These are phyloP conservation scores for Labrus mixtus DNA, from an alignment of 2,113 vertebrate genomes.

Conservation along the genomic window DNA sequence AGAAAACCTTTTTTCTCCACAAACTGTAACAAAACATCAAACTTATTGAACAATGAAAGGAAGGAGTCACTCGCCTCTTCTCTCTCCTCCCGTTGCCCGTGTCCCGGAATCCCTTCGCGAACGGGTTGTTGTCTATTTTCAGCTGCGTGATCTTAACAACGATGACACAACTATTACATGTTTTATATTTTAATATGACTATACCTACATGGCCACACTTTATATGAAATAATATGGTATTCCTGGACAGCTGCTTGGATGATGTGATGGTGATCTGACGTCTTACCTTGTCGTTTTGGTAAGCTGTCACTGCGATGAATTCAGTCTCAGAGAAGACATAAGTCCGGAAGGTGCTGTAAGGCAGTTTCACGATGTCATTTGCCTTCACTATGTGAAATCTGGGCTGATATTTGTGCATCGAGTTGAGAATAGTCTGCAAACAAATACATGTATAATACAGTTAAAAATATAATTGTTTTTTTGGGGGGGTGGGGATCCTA, in stretches of 20 bases:
- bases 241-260: neutral
- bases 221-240: no score
- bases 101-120: conserved; percentile 96
- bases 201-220: no score
- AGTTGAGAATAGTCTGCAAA: conserved; percentile 94
- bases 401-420: conserved; percentile 98
- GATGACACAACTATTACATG: neutral
- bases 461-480: no score
- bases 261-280: neutral
- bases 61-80: conserved; percentile 86
- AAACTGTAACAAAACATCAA: neutral
- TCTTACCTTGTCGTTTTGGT: conserved; percentile 96
- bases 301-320: conserved; percentile 97
- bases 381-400: conserved; percentile 93
- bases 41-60: neutral
- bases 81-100: conserved; percentile 95
- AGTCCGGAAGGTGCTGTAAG: conserved; percentile 93
- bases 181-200: no score
- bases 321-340: conserved; percentile 94
- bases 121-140: conserved; percentile 98
- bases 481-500: no score
- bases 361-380: conserved; percentile 92
- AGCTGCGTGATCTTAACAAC: conserved; percentile 92
- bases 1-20: no score
- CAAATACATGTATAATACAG: neutral